A percentile compares a stretch with the other conserved stretches of the same genome.
phyloP scores from a whole-genome alignment of 1,140 invertebrate genomes.

The Eriosoma lanigerum region DNA sequence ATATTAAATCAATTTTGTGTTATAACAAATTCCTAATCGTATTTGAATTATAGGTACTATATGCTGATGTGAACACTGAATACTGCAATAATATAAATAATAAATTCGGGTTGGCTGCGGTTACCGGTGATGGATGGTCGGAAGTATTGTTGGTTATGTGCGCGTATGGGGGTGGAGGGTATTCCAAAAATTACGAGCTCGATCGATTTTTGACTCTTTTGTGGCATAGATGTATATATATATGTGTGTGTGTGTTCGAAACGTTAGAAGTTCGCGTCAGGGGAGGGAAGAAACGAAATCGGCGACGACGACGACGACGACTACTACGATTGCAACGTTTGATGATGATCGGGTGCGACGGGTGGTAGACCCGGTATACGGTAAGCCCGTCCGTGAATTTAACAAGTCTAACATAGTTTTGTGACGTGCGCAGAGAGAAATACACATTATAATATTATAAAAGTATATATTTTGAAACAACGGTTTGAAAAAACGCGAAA shows the following conservation, averaged over 20 bases:
- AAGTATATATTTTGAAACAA: constrained; percentile 4
- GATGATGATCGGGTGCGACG: neutral
- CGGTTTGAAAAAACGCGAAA: neutral
- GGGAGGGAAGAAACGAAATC: neutral
- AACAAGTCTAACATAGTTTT: constrained; percentile 2
- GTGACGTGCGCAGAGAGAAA: neutral
- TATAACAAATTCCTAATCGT: too few relatives aligned
- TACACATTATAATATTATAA: too few relatives aligned
- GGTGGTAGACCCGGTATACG: too few relatives aligned
- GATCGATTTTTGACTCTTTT: constrained; percentile 43
- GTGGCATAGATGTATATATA: neutral
- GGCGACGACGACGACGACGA: neutral
- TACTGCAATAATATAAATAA: too few relatives aligned
- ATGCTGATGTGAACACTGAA: too few relatives aligned
- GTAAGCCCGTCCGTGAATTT: neutral
- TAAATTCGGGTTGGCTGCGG: too few relatives aligned
- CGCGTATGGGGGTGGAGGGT: neutral
- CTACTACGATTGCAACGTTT: neutral
- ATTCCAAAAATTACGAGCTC: constrained; percentile 21
- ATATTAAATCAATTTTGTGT: too few relatives aligned
- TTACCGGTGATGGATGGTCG: too few relatives aligned
- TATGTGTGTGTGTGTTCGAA: neutral
- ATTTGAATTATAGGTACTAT: too few relatives aligned
- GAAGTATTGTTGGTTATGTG: too few relatives aligned
- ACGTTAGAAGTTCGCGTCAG: neutral